Conservation (phyloP, 2,888 invertebrate genomes). For the Clunio marinus region DNA sequence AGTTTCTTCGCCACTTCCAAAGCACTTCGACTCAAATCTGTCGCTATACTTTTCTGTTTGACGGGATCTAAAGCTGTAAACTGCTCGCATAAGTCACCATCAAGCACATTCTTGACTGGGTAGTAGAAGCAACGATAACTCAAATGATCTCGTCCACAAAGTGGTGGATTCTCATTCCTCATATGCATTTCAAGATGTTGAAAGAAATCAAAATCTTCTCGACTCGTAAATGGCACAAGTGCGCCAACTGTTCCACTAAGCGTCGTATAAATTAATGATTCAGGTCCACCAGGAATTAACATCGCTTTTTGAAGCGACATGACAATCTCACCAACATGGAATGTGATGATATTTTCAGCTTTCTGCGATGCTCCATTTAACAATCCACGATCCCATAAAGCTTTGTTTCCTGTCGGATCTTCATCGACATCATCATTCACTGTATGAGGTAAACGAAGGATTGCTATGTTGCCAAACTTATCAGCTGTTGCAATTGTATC, state of each 20-base stretch:
- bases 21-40: slow-evolving; percentile 90
- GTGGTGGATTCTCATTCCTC: slow-evolving; percentile 91
- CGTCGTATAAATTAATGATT: slow-evolving; percentile 94
- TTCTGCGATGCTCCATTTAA: slow-evolving; percentile 97
- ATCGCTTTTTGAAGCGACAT: slow-evolving; percentile 95
- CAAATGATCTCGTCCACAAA: slow-evolving; percentile 96
- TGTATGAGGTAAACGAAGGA: slow-evolving; percentile 84
- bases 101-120: slow-evolving; percentile 96
- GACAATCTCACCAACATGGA: slow-evolving; percentile 94
- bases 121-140: slow-evolving; percentile 96
- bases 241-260: slow-evolving; percentile 92
- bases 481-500: slow-evolving; percentile 95
- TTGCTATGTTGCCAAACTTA: slow-evolving; percentile 94
- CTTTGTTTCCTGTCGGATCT: slow-evolving; percentile 97
- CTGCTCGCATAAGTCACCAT: slow-evolving; percentile 98
- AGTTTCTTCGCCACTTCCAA: slow-evolving; percentile 97
- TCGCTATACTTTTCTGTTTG: slow-evolving; percentile 93
- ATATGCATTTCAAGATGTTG: slow-evolving; percentile 99
- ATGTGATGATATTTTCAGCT: slow-evolving; percentile 85
- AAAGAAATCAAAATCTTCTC: slow-evolving; percentile 98
- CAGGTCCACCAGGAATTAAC: slow-evolving; percentile 94
- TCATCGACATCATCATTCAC: slow-evolving; percentile 98
- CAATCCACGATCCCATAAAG: slow-evolving; percentile 90
- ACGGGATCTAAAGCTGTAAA: slow-evolving; percentile 90
- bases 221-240: slow-evolving; percentile 87